phyloP scores from a whole-genome alignment of 2,113 vertebrate genomes.

The Steatornis caripensis region DNA sequence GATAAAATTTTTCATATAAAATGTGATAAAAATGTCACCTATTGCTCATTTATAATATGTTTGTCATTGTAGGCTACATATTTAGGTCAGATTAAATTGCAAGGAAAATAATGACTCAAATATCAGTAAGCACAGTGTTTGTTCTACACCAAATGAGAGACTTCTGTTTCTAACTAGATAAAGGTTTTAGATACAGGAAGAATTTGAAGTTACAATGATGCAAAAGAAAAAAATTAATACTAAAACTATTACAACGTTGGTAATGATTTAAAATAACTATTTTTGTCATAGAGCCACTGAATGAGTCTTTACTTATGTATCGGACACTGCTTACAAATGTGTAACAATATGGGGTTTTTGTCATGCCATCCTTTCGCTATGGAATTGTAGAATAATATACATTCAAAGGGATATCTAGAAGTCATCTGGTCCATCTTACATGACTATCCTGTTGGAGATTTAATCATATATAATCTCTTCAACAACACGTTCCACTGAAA shows the following conservation, averaged over 20 bases:
- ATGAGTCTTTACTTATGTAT: not conserved
- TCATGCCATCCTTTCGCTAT: not conserved
- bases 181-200: not conserved
- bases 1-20: not conserved
- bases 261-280: not conserved
- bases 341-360: not conserved
- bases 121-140: not conserved
- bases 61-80: constrained; percentile 14
- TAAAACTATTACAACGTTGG: not conserved
- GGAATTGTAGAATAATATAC: not conserved
- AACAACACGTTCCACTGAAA: not conserved
- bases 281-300: not conserved
- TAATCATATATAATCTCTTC: not conserved
- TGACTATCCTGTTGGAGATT: not conserved
- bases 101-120: not conserved
- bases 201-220: not conserved
- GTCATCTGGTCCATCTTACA: not conserved
- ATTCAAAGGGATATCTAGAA: not conserved
- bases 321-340: not conserved
- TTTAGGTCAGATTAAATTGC: constrained; percentile 24
- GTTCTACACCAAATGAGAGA: not conserved
- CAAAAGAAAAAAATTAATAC: not conserved
- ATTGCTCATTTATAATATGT: constrained; percentile 31
- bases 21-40: constrained; percentile 12
- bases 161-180: not conserved